These are phyloP conservation scores for Ruditapes philippinarum DNA, from an alignment of 1,140 invertebrate genomes.

Conservation along the genomic window DNA sequence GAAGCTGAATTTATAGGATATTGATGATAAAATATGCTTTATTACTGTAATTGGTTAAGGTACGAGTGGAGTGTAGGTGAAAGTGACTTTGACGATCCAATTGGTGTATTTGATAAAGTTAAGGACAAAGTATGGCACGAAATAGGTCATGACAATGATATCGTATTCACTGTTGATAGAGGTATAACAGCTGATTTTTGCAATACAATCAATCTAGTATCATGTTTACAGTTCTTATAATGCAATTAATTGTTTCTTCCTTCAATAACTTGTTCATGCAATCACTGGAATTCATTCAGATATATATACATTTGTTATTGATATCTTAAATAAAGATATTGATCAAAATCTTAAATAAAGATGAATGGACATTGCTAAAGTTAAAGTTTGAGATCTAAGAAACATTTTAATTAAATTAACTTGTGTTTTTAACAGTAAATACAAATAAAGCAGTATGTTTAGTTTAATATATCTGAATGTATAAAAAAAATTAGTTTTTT, in stretches of 20 bases:
- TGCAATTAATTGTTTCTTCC: neutral
- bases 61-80: slow-evolving; percentile 12
- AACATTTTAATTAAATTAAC: too few relatives aligned
- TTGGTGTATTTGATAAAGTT: slow-evolving; percentile 42
- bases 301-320: neutral
- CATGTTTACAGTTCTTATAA: neutral
- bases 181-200: too few relatives aligned
- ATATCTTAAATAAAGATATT: neutral
- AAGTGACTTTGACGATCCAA: neutral
- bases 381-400: too few relatives aligned
- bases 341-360: too few relatives aligned
- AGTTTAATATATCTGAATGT: neutral
- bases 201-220: too few relatives aligned
- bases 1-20: too few relatives aligned
- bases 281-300: neutral
- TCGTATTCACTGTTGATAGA: neutral
- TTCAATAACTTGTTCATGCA: neutral
- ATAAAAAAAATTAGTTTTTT: neutral
- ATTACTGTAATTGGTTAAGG: too few relatives aligned
- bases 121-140: slow-evolving; percentile 52
- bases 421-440: too few relatives aligned
- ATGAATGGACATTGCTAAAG: too few relatives aligned
- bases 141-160: neutral
- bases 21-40: too few relatives aligned
- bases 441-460: neutral